Evolutionary conservation across 2,797 vertebrate species (phyloP).

Genomic region (Bradypodion pumilum): DNA sequence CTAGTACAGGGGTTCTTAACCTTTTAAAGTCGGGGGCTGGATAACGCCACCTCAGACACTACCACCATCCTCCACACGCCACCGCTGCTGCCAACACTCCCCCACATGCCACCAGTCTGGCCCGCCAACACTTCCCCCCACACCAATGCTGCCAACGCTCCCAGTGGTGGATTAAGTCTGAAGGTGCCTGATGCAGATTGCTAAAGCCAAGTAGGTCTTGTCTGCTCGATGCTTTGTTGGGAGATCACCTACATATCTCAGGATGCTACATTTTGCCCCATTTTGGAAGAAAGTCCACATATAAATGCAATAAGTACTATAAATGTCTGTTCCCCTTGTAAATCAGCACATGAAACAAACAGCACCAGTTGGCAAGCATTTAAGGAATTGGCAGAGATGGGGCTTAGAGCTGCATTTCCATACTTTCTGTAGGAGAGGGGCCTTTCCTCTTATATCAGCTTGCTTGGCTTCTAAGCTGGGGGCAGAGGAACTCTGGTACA

Average conservation of each 20-base stretch:
- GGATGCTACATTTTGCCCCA: background rate
- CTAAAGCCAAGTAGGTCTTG: background rate
- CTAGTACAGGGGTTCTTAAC: too few species aligned
- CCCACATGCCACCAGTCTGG: too few species aligned
- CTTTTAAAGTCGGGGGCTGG: too few species aligned
- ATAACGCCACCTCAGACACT: too few species aligned
- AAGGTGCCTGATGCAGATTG: background rate
- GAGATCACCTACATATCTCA: background rate
- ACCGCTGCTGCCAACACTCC: too few species aligned
- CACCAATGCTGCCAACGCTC: too few species aligned
- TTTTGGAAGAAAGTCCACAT: background rate
- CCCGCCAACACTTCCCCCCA: too few species aligned
- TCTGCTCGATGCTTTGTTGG: background rate
- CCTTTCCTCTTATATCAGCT: background rate
- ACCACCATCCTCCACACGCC: too few species aligned
- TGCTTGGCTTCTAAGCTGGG: background rate
- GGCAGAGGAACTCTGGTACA: background rate
- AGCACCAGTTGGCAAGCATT: background rate
- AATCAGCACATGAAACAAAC: background rate
- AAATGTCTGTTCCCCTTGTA: background rate
- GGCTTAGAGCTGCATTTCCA: background rate
- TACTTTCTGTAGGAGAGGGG: too few species aligned
- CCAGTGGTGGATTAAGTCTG: background rate
- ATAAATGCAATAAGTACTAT: background rate
- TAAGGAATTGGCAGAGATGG: background rate